These are phyloP conservation scores for Elgaria multicarinata DNA, from an alignment of 2,113 vertebrate species.

Conservation along the genomic window DNA sequence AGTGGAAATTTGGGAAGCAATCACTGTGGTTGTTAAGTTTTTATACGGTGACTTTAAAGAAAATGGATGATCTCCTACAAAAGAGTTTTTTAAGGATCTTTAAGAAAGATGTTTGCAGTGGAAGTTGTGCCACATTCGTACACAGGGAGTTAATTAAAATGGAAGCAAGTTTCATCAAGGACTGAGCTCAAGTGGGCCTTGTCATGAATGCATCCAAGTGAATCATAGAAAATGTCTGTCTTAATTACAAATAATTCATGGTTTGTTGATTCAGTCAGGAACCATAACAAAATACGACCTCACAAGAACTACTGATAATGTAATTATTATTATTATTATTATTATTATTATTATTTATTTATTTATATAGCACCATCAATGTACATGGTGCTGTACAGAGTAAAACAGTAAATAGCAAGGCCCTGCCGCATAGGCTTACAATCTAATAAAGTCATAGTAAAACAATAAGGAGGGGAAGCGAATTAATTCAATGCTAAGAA, in stretches of 20 bases:
- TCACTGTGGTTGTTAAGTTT: not conserved
- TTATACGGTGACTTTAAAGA: not conserved
- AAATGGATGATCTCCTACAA: fast-evolving
- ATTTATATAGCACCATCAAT: no score
- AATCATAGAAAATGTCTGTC: not conserved
- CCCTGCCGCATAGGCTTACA: no score
- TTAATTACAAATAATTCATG: not conserved
- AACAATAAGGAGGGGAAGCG: no score
- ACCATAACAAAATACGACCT: not conserved
- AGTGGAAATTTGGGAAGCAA: not conserved
- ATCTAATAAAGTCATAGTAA: no score
- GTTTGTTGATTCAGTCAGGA: not conserved
- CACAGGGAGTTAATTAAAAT: not conserved
- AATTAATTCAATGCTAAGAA: not conserved
- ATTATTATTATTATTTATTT: no score
- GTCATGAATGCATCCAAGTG: conserved; percentile 1
- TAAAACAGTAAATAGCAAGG: no score
- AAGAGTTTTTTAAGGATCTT: not conserved
- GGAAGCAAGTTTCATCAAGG: not conserved
- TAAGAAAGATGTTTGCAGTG: not conserved
- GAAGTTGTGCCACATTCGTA: not conserved
- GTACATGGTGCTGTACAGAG: no score
- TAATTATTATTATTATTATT: no score
- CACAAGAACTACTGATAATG: not conserved
- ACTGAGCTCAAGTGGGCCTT: conserved; percentile 5